These are phyloP conservation scores for Oxytorus armatus DNA, from an alignment of 2,888 invertebrate genomes.

Conservation along the genomic window DNA sequence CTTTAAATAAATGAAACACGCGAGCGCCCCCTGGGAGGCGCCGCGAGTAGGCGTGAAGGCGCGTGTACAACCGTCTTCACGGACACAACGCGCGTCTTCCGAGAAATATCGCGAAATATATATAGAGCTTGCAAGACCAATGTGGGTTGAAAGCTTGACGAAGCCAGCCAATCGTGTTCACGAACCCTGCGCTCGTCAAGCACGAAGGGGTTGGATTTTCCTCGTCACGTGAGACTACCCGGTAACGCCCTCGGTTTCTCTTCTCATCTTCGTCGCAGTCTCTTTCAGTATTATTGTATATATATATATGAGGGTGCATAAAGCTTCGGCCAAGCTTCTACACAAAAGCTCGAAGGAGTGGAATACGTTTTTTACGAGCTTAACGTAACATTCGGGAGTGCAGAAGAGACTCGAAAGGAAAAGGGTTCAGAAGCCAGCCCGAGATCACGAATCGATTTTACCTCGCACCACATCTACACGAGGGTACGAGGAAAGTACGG, in stretches of 20 bases:
- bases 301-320: constrained; percentile 8
- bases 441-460: neutral
- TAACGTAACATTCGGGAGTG: constrained; percentile 1
- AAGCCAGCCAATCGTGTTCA: constrained; percentile 61
- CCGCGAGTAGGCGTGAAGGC: constrained; percentile 52
- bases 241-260: constrained; percentile 61
- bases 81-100: constrained; percentile 13
- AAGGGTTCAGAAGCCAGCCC: neutral
- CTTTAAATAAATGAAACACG: constrained; percentile 60
- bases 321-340: neutral
- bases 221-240: constrained; percentile 61
- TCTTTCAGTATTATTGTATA: neutral
- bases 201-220: constrained; percentile 68
- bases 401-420: neutral
- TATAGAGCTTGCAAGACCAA: constrained; percentile 62
- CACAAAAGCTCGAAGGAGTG: neutral
- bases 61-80: no score
- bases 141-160: constrained; percentile 65
- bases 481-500: no score
- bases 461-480: no score
- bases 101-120: constrained; percentile 14
- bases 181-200: constrained; percentile 49
- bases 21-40: neutral
- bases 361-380: constrained; percentile 24
- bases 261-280: constrained; percentile 40